Evolutionary conservation across 2,888 invertebrate species (phyloP).

Genomic region (Rhodophaea formosa): DNA sequence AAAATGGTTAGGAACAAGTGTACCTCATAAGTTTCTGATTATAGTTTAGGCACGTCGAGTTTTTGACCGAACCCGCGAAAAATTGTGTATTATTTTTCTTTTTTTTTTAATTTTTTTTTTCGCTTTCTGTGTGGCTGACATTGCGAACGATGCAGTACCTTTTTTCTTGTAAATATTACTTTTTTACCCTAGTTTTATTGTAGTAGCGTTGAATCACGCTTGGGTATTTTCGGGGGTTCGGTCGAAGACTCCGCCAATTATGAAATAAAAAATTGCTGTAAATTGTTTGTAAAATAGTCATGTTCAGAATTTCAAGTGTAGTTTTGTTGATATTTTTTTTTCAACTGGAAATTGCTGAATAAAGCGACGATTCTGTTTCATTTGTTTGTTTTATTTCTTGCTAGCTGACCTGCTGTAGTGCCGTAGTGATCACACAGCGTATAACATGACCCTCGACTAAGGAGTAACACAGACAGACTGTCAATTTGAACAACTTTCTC

Average conservation of each 20-base stretch:
- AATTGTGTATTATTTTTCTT: conserved; percentile 39
- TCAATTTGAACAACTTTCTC: too few species aligned
- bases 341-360: conserved; percentile 77
- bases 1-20: conserved; percentile 67
- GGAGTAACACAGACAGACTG: too few species aligned
- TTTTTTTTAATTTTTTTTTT: conserved; percentile 43
- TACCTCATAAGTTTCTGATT: conserved; percentile 73
- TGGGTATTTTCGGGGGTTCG: conserved; percentile 38
- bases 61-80: conserved; percentile 41
- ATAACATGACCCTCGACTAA: too few species aligned
- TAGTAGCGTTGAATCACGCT: conserved; percentile 33
- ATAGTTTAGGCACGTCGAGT: conserved; percentile 47
- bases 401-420: not conserved
- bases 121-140: conserved; percentile 41
- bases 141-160: conserved; percentile 41
- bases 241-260: conserved; percentile 43
- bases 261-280: conserved; percentile 63
- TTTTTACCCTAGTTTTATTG: conserved; percentile 45
- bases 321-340: conserved; percentile 75
- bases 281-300: conserved; percentile 79
- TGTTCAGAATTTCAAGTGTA: conserved; percentile 75
- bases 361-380: conserved; percentile 79
- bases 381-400: conserved; percentile 55
- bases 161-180: conserved; percentile 64
- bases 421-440: too few species aligned